Evolutionary conservation across 2,888 invertebrate genomes (phyloP), one percentile per base, ranked within the genome.

Genomic region (Tetragonula carbonaria): DNA sequence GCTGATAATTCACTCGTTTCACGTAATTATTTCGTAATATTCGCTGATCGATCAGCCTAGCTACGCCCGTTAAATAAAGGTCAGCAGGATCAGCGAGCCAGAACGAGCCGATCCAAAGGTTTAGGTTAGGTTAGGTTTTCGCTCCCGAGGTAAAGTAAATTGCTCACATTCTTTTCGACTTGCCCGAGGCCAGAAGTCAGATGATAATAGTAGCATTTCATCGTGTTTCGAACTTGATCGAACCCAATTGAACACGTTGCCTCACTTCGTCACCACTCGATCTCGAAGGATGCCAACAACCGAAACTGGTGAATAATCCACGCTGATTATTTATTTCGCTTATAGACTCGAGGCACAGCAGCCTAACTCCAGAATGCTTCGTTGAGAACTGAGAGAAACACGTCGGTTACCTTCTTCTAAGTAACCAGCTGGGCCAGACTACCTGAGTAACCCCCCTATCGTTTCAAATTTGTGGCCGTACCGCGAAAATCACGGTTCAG

Each of bases 1-100:
- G 53, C 28, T 65, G 53, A 53, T 74, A 62, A 45, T 73, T 38
- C 74, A 67, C 74, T 28, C 66, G 66, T 45, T 62, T 83, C 76
- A 68, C 55, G 76, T 83, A 76, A 83, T 76, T 21, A 59, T 53
- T 53, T 80, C 82, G 74, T 73, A 83, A 76, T 76, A 67, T 59
- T 70, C 74, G 70, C 70, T 71, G 73, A 62, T 45, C 63, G 59
- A 79, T 65, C 14, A n/a, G 23, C 57, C 57, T 16, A 23, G 70
- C 70, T 57, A 57, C 57, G 72, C 62, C 67, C 63, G 82, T 55
- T 2, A 53, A 33, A 73, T 82, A 83, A 82, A 83, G 83, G 82
- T 83, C 83, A 83, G 45, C 57, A 16, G 51, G 82, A 74, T 59
- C 82, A 82, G 45, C 83, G 76, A 75, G 83, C 76, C 72, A 83